Percentiles rank a stretch among this genome's conserved stretches.
Evolutionary conservation across 2,888 invertebrate species (phyloP).

Genomic region (Strigamia crassipes): DNA sequence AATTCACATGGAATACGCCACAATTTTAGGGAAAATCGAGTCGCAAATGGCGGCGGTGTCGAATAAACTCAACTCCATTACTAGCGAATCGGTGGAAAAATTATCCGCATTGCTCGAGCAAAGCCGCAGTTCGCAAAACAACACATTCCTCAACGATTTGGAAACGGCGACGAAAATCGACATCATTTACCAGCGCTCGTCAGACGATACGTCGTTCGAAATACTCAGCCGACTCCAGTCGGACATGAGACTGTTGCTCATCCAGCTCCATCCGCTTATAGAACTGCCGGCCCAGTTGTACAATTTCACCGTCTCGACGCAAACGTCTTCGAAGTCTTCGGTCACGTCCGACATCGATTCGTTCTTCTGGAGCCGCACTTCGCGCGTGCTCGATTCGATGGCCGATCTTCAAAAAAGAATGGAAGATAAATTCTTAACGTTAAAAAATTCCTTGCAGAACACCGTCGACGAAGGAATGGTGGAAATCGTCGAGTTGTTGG

Average conservation of each 20-base stretch:
- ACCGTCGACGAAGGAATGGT: slow-evolving; percentile 29
- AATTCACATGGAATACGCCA: neutral
- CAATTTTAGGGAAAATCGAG: neutral
- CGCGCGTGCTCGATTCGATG: neutral
- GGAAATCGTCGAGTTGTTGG: slow-evolving; percentile 18
- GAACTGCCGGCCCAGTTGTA: slow-evolving; percentile 5
- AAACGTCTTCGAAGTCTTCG: neutral
- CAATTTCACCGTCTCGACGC: neutral
- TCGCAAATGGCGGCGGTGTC: neutral
- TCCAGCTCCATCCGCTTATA: neutral
- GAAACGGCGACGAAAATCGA: neutral
- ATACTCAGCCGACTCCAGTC: neutral
- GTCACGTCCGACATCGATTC: neutral
- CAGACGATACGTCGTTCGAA: neutral
- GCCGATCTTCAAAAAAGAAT: slow-evolving; percentile 1
- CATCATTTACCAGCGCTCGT: neutral
- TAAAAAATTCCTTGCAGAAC: slow-evolving; percentile 5
- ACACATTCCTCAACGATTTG: neutral
- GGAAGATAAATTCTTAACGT: neutral
- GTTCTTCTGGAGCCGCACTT: neutral
- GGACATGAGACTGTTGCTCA: neutral
- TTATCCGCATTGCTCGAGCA: neutral
- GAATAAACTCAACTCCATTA: neutral
- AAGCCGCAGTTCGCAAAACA: neutral
- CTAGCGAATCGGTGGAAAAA: neutral